Evolutionary conservation across 2,797 vertebrate species (phyloP), one percentile per base, ranked within the genome.

Genomic region (Salmo trutta): DNA sequence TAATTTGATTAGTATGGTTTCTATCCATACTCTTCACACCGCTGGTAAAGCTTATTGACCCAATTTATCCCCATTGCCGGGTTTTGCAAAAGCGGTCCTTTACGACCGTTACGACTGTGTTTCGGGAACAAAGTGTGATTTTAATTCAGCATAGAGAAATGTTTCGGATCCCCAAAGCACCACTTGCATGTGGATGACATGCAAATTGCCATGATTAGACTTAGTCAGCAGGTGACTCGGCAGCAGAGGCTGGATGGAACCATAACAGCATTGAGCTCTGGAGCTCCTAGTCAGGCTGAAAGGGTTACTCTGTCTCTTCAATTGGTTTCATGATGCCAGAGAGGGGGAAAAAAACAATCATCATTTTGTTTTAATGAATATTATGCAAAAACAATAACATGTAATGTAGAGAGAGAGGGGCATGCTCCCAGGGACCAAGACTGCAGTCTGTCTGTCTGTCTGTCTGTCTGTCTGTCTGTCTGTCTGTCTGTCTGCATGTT

Each of bases 111-210:
- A 41, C 2, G 2, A 1, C 41, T 41, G 41, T 41, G 41, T 41
- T 41, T 41, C 24, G 41, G 41, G 41, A 41, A 41, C 41, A 41
- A 81, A 84, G 81, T 79, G 75, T 80, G 81, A 75, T 88, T 88
- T 88, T 86, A 90, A 90, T 86, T 90, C 86, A 79, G 71, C 84
- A 87, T 85, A 84, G 88, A 87, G 68, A 74, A 75, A 82, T 85
- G 41, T 83, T 78, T 71, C 74, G 68, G 47, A 70, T 81, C 79
- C 79, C 41, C 41, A 76, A 82, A 86, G 83, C 75, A 77, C 59
- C 59, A 75, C 56, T 70, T 81, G 31, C 74, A 76, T 88, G 69
- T 81, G 76, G 71, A 78, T 73, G 12, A 66, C 62, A 79, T 88
- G 74, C 79, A 80, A 76, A 86, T 78, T 73, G 56, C 12, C 41